Evolutionary conservation across 2,888 invertebrate genomes (phyloP).

Genomic region (Xanthorhoe designata): DNA sequence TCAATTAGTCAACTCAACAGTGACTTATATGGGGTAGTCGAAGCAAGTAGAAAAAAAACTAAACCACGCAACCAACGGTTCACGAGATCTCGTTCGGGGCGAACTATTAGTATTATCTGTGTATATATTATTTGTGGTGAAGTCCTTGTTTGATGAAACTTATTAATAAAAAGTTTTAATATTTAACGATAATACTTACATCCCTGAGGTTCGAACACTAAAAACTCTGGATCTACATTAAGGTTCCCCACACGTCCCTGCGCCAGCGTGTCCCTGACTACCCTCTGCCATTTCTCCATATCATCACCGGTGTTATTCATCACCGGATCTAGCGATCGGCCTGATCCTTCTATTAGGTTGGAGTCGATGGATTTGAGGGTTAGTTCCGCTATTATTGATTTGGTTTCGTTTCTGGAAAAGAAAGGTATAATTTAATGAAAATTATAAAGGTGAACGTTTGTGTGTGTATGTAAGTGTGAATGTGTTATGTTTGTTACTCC

Average conservation of each 20-base stretch:
- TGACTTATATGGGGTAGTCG: too few relatives aligned
- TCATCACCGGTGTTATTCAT: slow-evolving; percentile 54
- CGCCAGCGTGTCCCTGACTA: slow-evolving; percentile 89
- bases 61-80: too few relatives aligned
- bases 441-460: too few relatives aligned
- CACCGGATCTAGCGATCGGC: slow-evolving; percentile 61
- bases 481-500: too few relatives aligned
- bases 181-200: slow-evolving; percentile 81
- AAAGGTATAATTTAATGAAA: neutral
- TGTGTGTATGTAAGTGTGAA: too few relatives aligned
- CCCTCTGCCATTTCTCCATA: slow-evolving; percentile 77
- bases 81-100: too few relatives aligned
- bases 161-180: too few relatives aligned
- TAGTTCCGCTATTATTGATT: slow-evolving; percentile 91
- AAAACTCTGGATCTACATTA: slow-evolving; percentile 92
- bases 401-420: slow-evolving; percentile 77
- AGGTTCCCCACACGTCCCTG: slow-evolving; percentile 91
- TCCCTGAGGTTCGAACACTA: slow-evolving; percentile 89
- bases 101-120: too few relatives aligned
- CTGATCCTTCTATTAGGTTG: slow-evolving; percentile 86
- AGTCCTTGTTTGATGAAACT: too few relatives aligned
- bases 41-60: too few relatives aligned
- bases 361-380: slow-evolving; percentile 91
- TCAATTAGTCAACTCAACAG: too few relatives aligned
- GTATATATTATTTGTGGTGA: too few relatives aligned